phyloP scores from a whole-genome alignment of 1,140 invertebrate species.

The Riptortus pedestris region DNA sequence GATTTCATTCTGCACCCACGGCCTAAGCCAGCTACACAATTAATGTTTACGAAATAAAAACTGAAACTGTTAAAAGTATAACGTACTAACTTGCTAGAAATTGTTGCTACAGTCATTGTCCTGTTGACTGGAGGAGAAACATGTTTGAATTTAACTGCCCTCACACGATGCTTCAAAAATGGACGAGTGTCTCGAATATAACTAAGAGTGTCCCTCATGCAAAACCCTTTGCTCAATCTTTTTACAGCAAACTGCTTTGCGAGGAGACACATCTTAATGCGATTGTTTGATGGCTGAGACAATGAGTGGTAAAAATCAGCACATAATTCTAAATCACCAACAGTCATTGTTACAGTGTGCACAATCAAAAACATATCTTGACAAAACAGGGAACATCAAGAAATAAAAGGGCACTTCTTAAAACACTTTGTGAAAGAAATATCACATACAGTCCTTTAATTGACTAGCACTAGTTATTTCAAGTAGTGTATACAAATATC shows the following conservation, averaged over 20 bases:
- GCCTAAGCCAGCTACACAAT: too few relatives aligned
- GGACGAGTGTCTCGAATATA: constrained; percentile 5
- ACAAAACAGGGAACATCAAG: constrained; percentile 11
- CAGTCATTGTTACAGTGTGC: constrained; percentile 32
- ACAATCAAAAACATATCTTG: constrained; percentile 31
- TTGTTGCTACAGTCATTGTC: too few relatives aligned
- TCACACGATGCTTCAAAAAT: constrained; percentile 24
- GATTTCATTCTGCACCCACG: too few relatives aligned
- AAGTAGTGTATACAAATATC: background rate
- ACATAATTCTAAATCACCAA: constrained; percentile 30
- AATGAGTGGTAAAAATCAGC: constrained; percentile 30
- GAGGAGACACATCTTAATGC: constrained; percentile 22
- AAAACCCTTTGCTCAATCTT: constrained; percentile 20
- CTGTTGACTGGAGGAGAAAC: too few relatives aligned
- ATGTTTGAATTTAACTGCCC: constrained; percentile 21
- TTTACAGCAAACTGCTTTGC: constrained; percentile 29
- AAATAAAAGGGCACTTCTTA: background rate
- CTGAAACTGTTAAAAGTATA: too few relatives aligned
- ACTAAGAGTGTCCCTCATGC: background rate
- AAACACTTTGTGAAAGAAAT: background rate
- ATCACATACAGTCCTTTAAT: background rate
- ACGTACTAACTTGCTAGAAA: too few relatives aligned
- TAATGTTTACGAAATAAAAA: too few relatives aligned
- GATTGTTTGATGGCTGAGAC: constrained; percentile 17
- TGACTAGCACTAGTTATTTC: background rate